Base-by-base conservation (phyloP, 2,113 vertebrate genomes). In the Piaya cayana region DNA sequence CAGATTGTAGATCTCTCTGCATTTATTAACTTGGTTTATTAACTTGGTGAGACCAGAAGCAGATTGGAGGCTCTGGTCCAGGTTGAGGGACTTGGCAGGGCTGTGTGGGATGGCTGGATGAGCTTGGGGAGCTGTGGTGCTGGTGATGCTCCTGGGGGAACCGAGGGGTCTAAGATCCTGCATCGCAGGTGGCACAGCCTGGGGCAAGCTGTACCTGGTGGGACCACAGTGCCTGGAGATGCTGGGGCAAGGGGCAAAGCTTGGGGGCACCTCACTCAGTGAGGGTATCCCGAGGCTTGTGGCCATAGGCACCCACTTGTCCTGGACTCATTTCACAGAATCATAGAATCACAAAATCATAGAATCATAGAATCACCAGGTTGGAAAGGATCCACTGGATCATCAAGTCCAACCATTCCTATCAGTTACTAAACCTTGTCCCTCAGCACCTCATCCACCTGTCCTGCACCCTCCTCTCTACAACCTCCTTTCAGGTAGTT, bases 101-200 rank as follows among this genome's bases (percentile, higher is more conserved):
- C 23, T 37, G 16, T 26, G 50, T 15, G 58, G 45, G 25, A 64
- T 68, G 62, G 58, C 25, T 1, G 9, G 53, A 6, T 34, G 71
- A 74, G 29, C 58, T 55, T 0, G 3, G 69, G 37, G 26, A 21
- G 47, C 47, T 49, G 20, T 10, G 20, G 47, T 49, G 47, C 47
- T 49, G 47, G 21, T 49, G 47, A 23, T 12, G 12, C 22, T 49
- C 26, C 15, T 12, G 26, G 36, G 30, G 30, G 3, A 60, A 14
- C 9, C 0, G 0, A 49, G 47, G 23, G 39, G 3, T 17, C 37
- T 36, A 49, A 25, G n/a, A 37, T 36, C 19, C 21, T 0, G 0
- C 3, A 2, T 16, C 0, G 1, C 12, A n/a, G 42, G 34, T 14
- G 29, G 7, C 15, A 5, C 12, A 15, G 36, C 32, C 76, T 32